These are phyloP conservation scores for Bruchidius siliquastri DNA, from an alignment of 2,888 invertebrate genomes.

Conservation along the genomic window DNA sequence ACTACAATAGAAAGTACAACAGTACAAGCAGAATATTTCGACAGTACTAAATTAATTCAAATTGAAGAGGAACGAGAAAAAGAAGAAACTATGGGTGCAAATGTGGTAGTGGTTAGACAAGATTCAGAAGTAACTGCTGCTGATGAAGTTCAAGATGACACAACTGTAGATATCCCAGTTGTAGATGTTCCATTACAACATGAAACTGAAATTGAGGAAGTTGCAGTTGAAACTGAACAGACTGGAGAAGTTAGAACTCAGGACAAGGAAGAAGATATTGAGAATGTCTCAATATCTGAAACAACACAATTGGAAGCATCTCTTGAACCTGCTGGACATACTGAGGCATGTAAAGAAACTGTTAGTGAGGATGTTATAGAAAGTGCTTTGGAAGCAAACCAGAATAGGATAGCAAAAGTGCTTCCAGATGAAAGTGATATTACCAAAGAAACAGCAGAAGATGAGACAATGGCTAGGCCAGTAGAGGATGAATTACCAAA, in stretches of 20 bases:
- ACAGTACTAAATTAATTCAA: background rate
- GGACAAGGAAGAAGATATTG: background rate
- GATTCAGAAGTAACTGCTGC: too few species aligned
- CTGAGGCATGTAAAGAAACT: slow-evolving; percentile 1
- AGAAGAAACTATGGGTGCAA: background rate
- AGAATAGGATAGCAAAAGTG: background rate
- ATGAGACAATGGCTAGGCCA: too few species aligned
- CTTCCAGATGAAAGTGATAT: background rate
- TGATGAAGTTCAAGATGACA: too few species aligned
- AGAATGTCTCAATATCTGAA: background rate
- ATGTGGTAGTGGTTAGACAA: background rate
- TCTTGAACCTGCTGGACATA: background rate
- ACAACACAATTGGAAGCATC: background rate
- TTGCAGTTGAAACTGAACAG: background rate
- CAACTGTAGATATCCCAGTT: too few species aligned
- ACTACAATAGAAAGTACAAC: background rate
- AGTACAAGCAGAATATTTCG: slow-evolving; percentile 1
- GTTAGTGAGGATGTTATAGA: background rate
- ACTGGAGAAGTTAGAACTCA: background rate
- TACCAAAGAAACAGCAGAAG: background rate
- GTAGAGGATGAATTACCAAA: too few species aligned
- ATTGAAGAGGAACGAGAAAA: background rate
- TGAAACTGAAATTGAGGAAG: background rate
- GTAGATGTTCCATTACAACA: background rate
- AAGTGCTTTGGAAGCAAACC: background rate